Evolutionary conservation across 92 coral and sea anemone genomes (phyloP), one percentile per base, ranked within the genome.

Genomic region (Blastomussa wellsi): DNA sequence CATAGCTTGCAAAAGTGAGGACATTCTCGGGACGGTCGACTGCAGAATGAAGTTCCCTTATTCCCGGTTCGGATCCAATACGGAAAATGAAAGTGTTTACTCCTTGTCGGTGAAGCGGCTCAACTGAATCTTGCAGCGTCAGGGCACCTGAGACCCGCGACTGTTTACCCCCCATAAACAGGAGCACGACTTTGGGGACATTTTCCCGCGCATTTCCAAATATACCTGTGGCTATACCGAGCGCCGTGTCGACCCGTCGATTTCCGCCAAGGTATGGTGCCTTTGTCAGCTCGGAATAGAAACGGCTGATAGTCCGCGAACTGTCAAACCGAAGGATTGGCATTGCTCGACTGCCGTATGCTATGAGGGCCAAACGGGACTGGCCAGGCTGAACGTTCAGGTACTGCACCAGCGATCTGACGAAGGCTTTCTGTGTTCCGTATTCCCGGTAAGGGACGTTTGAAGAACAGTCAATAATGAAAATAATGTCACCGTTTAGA

Each of bases 111-210:
- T 68, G 74, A 52, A 94, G 89, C 12, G 92, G 93, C 64, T 80
- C 47, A 33, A 87, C 86, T 36, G 92, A 91, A 48, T 89, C 88
- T 72, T 66, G 64, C 22, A 94, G 39, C 8, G 92, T 86, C 7
- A 32, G 81, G 28, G 57, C 39, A 14, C 90, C 95, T 17, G 86
- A 64, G 19, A 78, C 74, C n/a, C 88, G 87, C 37, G 91, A 81
- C 36, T 89, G 97, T 65, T 85, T 89, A 29, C 97, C 97, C 68
- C 93, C 90, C 68, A 94, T 89, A 68, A 94, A 78, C 29, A 94
- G 89, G 31, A 94, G 79, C 53, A 86, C 72, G 49, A 94, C 80
- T 53, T 89, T 91, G 19, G 95, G 97, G 15, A 87, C 90, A 39
- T 87, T 84, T 26, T 70, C 80, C 49, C 91, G 83, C 38, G 90